Evolutionary conservation across 1,140 invertebrate genomes (phyloP), one percentile per base, ranked within the genome.

Genomic region (Matsumurasca onukii): DNA sequence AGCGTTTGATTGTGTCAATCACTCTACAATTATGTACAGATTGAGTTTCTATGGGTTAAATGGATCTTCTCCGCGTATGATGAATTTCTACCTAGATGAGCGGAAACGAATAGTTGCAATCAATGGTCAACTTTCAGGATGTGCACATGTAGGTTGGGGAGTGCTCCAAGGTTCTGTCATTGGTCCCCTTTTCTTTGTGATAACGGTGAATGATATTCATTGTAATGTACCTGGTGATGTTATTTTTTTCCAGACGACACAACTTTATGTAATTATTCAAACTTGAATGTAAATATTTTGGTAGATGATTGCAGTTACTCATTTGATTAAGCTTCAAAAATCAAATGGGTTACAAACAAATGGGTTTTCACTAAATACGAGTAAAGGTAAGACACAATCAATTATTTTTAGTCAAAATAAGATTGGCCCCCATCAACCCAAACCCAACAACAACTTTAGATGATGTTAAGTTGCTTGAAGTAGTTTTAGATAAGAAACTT

Each of bases 231-330:
- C 45, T 24, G 2, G 31, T 20, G 31, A 57, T 29, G 51, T 49
- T 22, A 49, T 27, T 29, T 57, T 30, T 67, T 48, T 31, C 17
- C 68, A 30, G 66, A 67, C 65, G 80, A 83, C 24, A 72, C 77
- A 20, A 75, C 78, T 68, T 74, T 80, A 85, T 76, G 77, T n/a
- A 81, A 24, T 79, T 85, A 27, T 80, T 86, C 55, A 80, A 79
- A 29, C 80, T 80, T 70, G 81, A 83, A 30, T 80, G 81, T 76
- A 76, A 79, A 68, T 75, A 77, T 83, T 0, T 77, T 31, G 3
- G 30, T 27, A 27, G 20, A 31, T 3, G 29, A 31, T 3, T 31
- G n/a, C 13, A 30, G 22, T 25, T 62, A 29, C 2, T 62, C 31
- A 27, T 13, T 12, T 9, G 29, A 65, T 34, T 24, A 34, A 34